Evolutionary conservation across 2,888 invertebrate genomes (phyloP).

Genomic region (Rhaphigaster nebulosa): DNA sequence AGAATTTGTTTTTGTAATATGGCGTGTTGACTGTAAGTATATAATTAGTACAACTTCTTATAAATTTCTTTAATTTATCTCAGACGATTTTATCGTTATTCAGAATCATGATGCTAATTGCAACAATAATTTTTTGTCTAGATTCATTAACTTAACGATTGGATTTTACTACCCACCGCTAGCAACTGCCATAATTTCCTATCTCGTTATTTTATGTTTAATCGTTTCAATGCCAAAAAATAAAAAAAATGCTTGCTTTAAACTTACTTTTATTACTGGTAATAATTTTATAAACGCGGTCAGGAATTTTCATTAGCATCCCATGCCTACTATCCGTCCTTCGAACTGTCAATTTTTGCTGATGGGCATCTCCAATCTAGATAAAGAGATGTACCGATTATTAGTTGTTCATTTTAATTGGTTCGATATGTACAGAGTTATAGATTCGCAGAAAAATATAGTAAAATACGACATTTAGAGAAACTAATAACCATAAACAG

Average conservation of each 20-base stretch:
- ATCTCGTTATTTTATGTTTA: neutral
- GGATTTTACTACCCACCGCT: too few relatives aligned
- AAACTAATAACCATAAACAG: too few relatives aligned
- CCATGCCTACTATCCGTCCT: neutral
- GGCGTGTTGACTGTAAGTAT: neutral
- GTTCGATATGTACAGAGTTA: neutral
- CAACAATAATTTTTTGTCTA: neutral
- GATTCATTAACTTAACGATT: too few relatives aligned
- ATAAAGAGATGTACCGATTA: neutral
- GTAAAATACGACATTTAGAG: too few relatives aligned
- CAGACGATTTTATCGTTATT: neutral
- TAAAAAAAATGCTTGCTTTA: neutral
- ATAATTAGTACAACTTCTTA: neutral
- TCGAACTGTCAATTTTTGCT: neutral
- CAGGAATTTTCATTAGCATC: neutral
- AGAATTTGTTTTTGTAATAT: neutral
- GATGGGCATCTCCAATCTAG: neutral
- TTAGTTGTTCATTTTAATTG: neutral
- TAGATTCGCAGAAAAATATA: neutral
- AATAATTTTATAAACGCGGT: neutral
- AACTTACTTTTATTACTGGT: neutral
- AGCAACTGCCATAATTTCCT: neutral
- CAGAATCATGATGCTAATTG: neutral
- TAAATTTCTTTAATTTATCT: constrained; percentile 5
- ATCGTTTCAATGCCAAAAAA: neutral